These are phyloP conservation scores for Antheraea pernyi DNA, from an alignment of 1,140 invertebrate species.

Conservation along the genomic window DNA sequence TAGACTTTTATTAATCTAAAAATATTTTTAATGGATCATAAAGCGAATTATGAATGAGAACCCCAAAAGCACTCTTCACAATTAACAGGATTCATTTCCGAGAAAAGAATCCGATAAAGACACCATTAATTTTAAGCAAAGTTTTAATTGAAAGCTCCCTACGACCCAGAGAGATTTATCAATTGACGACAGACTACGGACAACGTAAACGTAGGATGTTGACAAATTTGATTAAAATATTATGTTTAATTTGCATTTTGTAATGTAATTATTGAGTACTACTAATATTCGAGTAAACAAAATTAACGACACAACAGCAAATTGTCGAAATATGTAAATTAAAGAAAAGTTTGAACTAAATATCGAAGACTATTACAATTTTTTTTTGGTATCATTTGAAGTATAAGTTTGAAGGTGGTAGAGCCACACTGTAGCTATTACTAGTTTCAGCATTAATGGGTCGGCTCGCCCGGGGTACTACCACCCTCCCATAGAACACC, in stretches of 20 bases:
- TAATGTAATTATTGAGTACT: background rate
- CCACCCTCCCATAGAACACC: no score
- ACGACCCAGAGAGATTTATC: background rate
- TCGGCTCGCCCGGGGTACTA: no score
- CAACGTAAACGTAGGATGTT: conserved; percentile 10
- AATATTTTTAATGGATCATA: background rate
- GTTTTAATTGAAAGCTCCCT: conserved; percentile 20
- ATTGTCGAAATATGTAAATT: background rate
- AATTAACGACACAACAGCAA: background rate
- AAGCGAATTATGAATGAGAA: background rate
- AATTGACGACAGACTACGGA: conserved; percentile 4
- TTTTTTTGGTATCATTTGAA: no score
- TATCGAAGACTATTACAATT: no score
- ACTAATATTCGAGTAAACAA: background rate
- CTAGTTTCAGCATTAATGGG: no score
- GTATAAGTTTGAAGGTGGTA: no score
- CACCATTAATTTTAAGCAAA: conserved; percentile 8
- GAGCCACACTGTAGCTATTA: no score
- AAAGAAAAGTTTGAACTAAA: background rate
- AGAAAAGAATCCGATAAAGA: background rate
- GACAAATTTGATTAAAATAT: conserved; percentile 11
- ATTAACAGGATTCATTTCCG: conserved; percentile 1
- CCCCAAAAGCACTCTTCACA: conserved; percentile 1
- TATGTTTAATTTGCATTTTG: background rate
- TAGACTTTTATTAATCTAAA: no score